Percentiles rank a stretch among this genome's conserved stretches.
These are phyloP conservation scores for Euwallacea similis DNA, from an alignment of 1,140 invertebrate genomes.

Conservation along the genomic window DNA sequence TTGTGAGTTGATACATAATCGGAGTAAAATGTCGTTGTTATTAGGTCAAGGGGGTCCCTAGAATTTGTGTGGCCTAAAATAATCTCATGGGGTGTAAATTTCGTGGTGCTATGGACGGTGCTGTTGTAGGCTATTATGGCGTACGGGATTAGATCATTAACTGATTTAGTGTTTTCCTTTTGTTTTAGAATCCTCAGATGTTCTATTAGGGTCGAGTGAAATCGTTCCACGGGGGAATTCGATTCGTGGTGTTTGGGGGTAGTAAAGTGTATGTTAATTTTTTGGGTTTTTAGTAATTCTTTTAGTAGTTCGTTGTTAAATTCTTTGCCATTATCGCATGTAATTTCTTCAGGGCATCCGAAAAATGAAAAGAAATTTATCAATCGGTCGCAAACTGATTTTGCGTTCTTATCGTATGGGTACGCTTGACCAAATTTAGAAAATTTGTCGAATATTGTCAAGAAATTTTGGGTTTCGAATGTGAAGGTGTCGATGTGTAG, in stretches of 20 bases:
- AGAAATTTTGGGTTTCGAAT: constrained; percentile 28
- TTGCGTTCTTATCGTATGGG: constrained; percentile 14
- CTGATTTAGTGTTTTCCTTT: constrained; percentile 9
- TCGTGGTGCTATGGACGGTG: constrained; percentile 11
- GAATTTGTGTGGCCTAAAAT: constrained; percentile 20
- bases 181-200: constrained; percentile 47
- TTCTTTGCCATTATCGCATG: constrained; percentile 40
- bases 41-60: constrained; percentile 19
- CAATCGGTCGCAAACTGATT: constrained; percentile 25
- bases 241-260: constrained; percentile 43
- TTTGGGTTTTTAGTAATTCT: constrained; percentile 9
- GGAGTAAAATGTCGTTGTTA: constrained; percentile 25
- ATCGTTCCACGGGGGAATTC: constrained; percentile 17
- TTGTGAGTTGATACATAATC: constrained; percentile 25
- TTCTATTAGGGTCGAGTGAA: constrained; percentile 16
- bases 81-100: constrained; percentile 23
- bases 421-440: constrained; percentile 38
- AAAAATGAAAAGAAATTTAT: constrained; percentile 36
- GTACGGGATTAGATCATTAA: constrained; percentile 19
- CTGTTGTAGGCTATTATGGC: constrained; percentile 16
- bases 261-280: constrained; percentile 37
- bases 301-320: constrained; percentile 41
- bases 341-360: constrained; percentile 37
- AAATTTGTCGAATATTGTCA: constrained; percentile 36
- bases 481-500: constrained; percentile 30